Base-by-base conservation (phyloP, 2,888 invertebrate genomes). In the Drosophila meridiana region DNA sequence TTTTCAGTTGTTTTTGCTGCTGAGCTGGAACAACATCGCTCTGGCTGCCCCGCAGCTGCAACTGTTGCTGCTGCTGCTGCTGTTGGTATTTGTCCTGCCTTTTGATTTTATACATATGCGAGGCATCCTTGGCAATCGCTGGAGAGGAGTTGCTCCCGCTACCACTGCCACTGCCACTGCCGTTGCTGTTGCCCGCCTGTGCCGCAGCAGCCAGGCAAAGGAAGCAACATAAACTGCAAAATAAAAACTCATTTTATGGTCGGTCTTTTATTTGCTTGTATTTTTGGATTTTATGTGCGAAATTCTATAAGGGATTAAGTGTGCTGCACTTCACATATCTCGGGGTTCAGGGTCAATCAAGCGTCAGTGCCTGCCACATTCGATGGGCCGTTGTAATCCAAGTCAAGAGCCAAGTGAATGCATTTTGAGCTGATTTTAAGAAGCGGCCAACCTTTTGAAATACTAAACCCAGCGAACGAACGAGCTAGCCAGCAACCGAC, bases 191-290 rank as follows among this genome's bases (percentile, higher is more conserved):
- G 60, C 68, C 68, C 43, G 73, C 76, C 50, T 83, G 73, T 34
- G 71, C 81, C 62, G 77, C 32, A 58, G 82, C 80, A 47, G 71
- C 82, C 7, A 84, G 65, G 69, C 87, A 82, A 53, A 87, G 73
- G 55, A 92, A 76, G 76, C 90, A 92, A 73, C 90, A 88, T 60
- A 89, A 78, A 80, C 92, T 92, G 83, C 68, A 89, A 84, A 69
- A 67, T 69, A 32, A 77, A 88, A 88, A 83, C 73, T 53, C 68
- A 69, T 85, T 89, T 89, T 82, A 87, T 85, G 67, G 80, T 40
- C 63, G 53, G 61, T 52, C 57, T 68, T 73, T 80, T 76, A 80
- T 81, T 71, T 63, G 57, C 48, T 69, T 48, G 38, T 61, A 73
- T 62, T 52, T 71, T 67, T 62, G 32, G 60, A 67, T 80, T 81